Conservation (phyloP, 1,140 invertebrate species). For the Drosophila seguyi region DNA sequence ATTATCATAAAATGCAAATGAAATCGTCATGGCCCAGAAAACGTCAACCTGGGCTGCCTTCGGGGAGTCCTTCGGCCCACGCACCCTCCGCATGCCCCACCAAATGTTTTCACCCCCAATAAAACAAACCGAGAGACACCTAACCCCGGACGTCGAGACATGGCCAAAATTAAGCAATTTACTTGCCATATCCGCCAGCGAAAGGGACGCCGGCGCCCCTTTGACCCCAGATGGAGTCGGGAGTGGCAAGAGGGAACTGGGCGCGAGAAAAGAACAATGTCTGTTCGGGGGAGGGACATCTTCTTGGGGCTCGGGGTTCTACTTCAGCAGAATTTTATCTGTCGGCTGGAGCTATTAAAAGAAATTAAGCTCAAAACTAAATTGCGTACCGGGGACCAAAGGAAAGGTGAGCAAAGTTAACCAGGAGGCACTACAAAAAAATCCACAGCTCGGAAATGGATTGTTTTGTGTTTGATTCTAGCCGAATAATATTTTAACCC, state of each 20-base stretch:
- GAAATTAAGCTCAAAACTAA: conserved; percentile 85
- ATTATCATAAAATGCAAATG: conserved; percentile 85
- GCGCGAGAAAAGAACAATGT: conserved; percentile 43
- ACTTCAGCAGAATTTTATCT: conserved; percentile 72
- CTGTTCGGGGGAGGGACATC: conserved; percentile 34
- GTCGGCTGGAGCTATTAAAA: conserved; percentile 81
- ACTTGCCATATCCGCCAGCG: conserved; percentile 76
- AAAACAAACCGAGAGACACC: conserved; percentile 76
- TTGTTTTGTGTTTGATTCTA: background rate
- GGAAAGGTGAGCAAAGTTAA: conserved; percentile 60
- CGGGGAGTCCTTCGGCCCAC: conserved; percentile 9
- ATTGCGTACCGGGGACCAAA: conserved; percentile 62
- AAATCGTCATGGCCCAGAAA: conserved; percentile 81
- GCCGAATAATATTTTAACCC: background rate
- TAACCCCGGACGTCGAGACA: conserved; percentile 58
- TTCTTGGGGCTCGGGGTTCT: conserved; percentile 34
- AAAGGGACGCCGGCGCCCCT: conserved; percentile 37
- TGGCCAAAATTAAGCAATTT: conserved; percentile 83
- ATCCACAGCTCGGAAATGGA: background rate
- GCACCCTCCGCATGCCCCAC: background rate
- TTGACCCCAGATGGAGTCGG: conserved; percentile 58
- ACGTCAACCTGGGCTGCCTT: conserved; percentile 69
- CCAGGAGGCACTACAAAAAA: conserved; percentile 22
- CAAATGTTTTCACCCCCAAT: conserved; percentile 51
- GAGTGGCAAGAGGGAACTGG: conserved; percentile 20